These are phyloP conservation scores for Electrophaes corylata DNA, from an alignment of 2,888 invertebrate genomes.

Conservation along the genomic window DNA sequence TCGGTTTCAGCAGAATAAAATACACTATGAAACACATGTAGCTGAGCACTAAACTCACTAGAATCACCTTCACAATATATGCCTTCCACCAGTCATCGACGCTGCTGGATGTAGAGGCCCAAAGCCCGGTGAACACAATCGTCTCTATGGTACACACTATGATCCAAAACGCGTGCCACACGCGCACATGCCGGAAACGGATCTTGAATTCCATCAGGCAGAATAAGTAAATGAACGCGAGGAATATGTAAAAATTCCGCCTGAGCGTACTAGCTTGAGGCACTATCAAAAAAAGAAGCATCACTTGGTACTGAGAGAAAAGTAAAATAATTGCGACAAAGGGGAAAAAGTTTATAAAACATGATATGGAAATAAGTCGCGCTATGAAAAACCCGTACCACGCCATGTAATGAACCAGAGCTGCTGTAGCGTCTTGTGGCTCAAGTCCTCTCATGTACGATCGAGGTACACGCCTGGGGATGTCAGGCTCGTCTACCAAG, in stretches of 20 bases:
- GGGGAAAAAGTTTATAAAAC: slow-evolving; percentile 88
- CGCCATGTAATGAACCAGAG: slow-evolving; percentile 88
- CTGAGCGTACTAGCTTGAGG: slow-evolving; percentile 84
- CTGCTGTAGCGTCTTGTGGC: slow-evolving; percentile 89
- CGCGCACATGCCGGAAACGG: slow-evolving; percentile 88
- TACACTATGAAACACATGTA: slow-evolving; percentile 86
- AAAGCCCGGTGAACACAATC: slow-evolving; percentile 87
- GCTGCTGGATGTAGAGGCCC: slow-evolving; percentile 79
- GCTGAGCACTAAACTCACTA: slow-evolving; percentile 84
- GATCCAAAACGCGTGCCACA: slow-evolving; percentile 88
- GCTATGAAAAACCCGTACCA: slow-evolving; percentile 91
- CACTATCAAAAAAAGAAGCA: slow-evolving; percentile 87
- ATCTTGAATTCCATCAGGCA: slow-evolving; percentile 92
- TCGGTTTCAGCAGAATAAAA: slow-evolving; percentile 86
- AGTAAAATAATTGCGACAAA: slow-evolving; percentile 84
- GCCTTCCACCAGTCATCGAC: slow-evolving; percentile 89
- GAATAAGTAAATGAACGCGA: slow-evolving; percentile 90
- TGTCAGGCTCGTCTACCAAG: slow-evolving; percentile 68
- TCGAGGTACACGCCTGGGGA: slow-evolving; percentile 70
- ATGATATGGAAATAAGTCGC: slow-evolving; percentile 87
- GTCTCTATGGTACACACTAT: slow-evolving; percentile 87
- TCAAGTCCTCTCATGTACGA: slow-evolving; percentile 87
- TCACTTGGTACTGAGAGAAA: slow-evolving; percentile 86
- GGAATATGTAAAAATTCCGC: slow-evolving; percentile 86
- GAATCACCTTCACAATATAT: slow-evolving; percentile 86